Evolutionary conservation across 2,888 invertebrate species (phyloP), one percentile per base, ranked within the genome.

Genomic region (Erynnis tages): DNA sequence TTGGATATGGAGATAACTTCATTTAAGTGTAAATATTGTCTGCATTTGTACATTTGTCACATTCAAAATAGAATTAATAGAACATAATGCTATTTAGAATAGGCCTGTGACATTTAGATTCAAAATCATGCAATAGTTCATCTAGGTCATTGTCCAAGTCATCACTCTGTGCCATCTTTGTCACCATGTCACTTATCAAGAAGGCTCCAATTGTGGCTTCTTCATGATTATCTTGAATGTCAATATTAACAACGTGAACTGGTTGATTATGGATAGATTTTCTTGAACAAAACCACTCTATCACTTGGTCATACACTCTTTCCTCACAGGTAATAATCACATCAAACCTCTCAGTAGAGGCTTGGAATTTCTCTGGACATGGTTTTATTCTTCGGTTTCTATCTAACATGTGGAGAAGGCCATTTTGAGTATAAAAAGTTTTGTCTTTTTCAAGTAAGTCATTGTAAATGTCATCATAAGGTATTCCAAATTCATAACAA

Each of bases 131-230:
- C 49, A 99, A 90, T 48, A 99, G 91, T 90, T 98, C 97, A 87
- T 99, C 98, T 70, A 99, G 97, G 74, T 99, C 98, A 89, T 98
- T 97, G 79, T 99, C 99, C 71, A 99, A 87, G 79, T 99, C 99
- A 54, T 96, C 95, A 69, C 95, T 95, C 76, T 95, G 94, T 10
- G 95, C 93, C 90, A 99, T 91, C 93, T 96, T 94, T 50, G 94
- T 93, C 62, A 98, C 96, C 88, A 99, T 93, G 83, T 99, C 98
- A 83, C 97, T 97, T 62, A 99, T 98, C 65, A 98, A 91, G 88
- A 99, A 98, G 25, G 99, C 99, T 60, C 99, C 99, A 72, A 99
- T 94, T 2, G 99, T 97, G 0, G 99, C 99, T 83, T 99, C 99
- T 81, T 99, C 99, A 62, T 99, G 98, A 86, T 99, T 99, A 89